Evolutionary conservation across 2,888 invertebrate species (phyloP).

Genomic region (Heliconius hortense): DNA sequence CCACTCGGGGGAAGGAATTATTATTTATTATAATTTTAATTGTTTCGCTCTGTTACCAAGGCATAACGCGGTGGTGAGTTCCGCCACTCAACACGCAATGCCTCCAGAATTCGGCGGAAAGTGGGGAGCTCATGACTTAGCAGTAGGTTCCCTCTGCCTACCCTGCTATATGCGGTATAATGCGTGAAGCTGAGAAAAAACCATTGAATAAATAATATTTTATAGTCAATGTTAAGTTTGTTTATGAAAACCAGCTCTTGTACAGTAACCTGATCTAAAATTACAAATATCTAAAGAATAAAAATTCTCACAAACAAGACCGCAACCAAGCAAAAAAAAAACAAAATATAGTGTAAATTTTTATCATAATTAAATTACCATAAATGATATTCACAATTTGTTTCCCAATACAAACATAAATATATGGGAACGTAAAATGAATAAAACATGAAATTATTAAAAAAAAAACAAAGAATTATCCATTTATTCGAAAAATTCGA

Average conservation of each 20-base stretch:
- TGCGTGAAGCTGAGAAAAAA: too few species aligned
- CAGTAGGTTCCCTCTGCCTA: too few species aligned
- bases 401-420: constrained; percentile 12
- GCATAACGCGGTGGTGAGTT: too few species aligned
- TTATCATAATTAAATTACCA: not conserved
- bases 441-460: constrained; percentile 22
- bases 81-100: too few species aligned
- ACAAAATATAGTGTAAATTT: not conserved
- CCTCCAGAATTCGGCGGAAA: too few species aligned
- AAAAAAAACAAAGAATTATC: too few species aligned
- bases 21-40: too few species aligned
- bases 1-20: not conserved
- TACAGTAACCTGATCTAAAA: not conserved
- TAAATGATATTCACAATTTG: constrained; percentile 13
- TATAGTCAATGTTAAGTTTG: not conserved
- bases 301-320: not conserved
- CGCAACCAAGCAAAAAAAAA: not conserved
- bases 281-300: not conserved
- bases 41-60: too few species aligned
- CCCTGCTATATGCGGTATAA: too few species aligned
- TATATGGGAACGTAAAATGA: constrained; percentile 19
- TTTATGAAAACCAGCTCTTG: not conserved
- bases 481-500: constrained; percentile 15
- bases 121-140: too few species aligned
- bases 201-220: too few species aligned